phyloP scores from a whole-genome alignment of 2,888 invertebrate species.

The Marasmarcha lunaedactyla region DNA sequence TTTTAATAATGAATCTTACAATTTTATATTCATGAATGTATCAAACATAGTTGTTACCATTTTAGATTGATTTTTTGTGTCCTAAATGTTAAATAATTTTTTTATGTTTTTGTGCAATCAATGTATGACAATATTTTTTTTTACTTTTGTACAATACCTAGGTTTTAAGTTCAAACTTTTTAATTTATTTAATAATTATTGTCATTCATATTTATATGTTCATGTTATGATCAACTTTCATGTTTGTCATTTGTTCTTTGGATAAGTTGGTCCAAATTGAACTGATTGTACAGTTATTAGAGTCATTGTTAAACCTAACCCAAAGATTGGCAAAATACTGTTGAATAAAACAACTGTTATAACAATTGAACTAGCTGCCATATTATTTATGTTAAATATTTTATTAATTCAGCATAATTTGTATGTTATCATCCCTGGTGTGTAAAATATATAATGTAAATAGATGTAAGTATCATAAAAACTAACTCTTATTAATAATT shows the following conservation, averaged over 20 bases:
- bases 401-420: conserved; percentile 24
- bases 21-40: no score
- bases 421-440: conserved; percentile 24
- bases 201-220: conserved; percentile 16
- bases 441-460: conserved; percentile 23
- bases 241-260: no score
- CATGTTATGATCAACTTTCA: no score
- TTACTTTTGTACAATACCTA: conserved; percentile 47
- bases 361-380: conserved; percentile 39
- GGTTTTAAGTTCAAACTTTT: conserved; percentile 30
- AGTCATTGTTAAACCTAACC: neutral
- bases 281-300: neutral
- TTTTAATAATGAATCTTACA: no score
- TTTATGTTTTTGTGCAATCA: conserved; percentile 49
- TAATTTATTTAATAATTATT: conserved; percentile 38
- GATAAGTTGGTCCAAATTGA: no score
- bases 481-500: conserved; percentile 15
- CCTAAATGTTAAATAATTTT: conserved; percentile 27
- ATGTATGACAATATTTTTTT: conserved; percentile 25
- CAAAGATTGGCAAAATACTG: neutral
- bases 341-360: neutral
- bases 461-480: conserved; percentile 19
- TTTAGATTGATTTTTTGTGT: conserved; percentile 29
- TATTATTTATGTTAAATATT: conserved; percentile 36
- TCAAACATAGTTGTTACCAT: conserved; percentile 35